A percentile compares a stretch with the other conserved stretches of the same genome.
These are phyloP conservation scores for Poecilia picta DNA, from an alignment of 2,797 vertebrate species.

Conservation along the genomic window DNA sequence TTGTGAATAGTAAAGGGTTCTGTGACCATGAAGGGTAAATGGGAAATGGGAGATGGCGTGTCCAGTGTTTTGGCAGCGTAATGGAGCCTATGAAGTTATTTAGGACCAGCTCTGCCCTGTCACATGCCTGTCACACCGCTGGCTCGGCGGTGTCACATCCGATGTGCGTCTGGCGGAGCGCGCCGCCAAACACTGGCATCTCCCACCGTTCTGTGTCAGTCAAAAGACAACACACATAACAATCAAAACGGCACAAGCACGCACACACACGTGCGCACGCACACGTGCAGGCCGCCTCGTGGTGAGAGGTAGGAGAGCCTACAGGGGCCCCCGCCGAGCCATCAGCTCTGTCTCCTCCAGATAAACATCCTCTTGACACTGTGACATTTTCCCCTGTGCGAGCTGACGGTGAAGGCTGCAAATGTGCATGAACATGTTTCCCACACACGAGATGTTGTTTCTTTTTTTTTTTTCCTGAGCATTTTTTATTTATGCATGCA, in stretches of 20 bases:
- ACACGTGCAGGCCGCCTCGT: conserved; percentile 25
- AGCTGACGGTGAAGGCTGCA: conserved; percentile 51
- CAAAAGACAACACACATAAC: conserved; percentile 72
- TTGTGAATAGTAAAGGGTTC: conserved; percentile 66
- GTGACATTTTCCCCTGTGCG: conserved; percentile 72
- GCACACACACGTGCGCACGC: conserved; percentile 5
- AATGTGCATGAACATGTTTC: conserved; percentile 20
- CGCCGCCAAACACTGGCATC: conserved; percentile 55
- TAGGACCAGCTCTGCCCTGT: conserved; percentile 73
- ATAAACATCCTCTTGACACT: conserved; percentile 76
- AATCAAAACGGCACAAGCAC: conserved; percentile 36
- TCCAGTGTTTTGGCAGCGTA: conserved; percentile 79
- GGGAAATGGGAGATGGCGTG: conserved; percentile 70
- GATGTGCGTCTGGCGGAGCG: conserved; percentile 71
- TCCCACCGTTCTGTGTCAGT: conserved; percentile 69
- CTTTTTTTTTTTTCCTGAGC: conserved; percentile 26
- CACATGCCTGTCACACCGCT: conserved; percentile 78
- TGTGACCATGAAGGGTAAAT: conserved; percentile 78
- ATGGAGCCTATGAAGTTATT: conserved; percentile 82
- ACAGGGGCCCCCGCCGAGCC: conserved; percentile 68
- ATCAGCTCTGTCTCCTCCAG: conserved; percentile 78
- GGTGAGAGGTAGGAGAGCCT: conserved; percentile 31
- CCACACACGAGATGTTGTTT: conserved; percentile 16
- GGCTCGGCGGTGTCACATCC: conserved; percentile 74
- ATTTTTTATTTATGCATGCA: conserved; percentile 80